phyloP scores from a whole-genome alignment of 2,888 invertebrate genomes.

The Cosmia trapezina region DNA sequence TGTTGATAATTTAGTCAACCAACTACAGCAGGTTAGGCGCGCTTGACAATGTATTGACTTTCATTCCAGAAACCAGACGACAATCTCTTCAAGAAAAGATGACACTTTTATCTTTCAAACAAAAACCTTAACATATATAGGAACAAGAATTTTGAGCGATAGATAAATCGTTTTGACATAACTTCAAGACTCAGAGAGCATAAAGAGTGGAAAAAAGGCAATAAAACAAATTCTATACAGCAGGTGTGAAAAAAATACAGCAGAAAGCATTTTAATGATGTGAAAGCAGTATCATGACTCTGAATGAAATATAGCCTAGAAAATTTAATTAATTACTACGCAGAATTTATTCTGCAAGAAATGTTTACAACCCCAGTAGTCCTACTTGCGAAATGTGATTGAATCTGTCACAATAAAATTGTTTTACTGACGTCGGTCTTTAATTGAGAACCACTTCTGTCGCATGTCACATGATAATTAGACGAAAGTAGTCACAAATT shows the following conservation, averaged over 20 bases:
- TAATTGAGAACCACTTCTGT: neutral
- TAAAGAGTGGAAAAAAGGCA: neutral
- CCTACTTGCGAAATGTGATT: neutral
- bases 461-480: too few relatives aligned
- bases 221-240: neutral
- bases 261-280: slow-evolving; percentile 25
- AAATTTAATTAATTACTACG: neutral
- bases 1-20: too few relatives aligned
- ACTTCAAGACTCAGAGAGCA: neutral
- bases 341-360: neutral
- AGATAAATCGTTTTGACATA: neutral
- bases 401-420: slow-evolving; percentile 1
- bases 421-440: neutral
- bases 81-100: too few relatives aligned
- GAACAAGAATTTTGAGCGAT: neutral
- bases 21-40: too few relatives aligned
- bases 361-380: neutral
- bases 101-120: too few relatives aligned
- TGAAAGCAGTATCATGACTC: slow-evolving; percentile 37
- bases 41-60: too few relatives aligned
- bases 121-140: too few relatives aligned
- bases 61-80: too few relatives aligned
- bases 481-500: too few relatives aligned
- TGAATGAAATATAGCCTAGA: slow-evolving; percentile 27
- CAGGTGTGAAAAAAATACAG: slow-evolving; percentile 4